These are phyloP conservation scores for Netelia fuscicornis DNA, from an alignment of 2,888 invertebrate species.

Conservation along the genomic window DNA sequence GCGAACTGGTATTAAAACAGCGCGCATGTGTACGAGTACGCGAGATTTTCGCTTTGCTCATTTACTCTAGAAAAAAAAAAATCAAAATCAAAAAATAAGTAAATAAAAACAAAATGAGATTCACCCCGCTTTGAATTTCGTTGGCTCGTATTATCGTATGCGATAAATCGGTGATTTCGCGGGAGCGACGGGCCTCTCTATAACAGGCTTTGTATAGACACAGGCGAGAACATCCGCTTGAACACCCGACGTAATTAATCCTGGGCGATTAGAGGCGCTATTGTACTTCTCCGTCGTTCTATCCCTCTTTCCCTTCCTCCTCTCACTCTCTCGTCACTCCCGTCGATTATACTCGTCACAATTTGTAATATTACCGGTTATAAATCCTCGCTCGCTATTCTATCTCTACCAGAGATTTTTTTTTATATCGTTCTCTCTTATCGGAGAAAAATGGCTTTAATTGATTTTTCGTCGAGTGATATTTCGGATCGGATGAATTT, in stretches of 20 bases:
- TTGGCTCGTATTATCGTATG: constrained; percentile 39
- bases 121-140: constrained; percentile 29
- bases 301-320: no score
- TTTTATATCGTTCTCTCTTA: background rate
- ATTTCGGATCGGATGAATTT: no score
- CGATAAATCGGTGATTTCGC: constrained; percentile 47
- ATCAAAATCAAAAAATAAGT: no score
- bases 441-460: no score
- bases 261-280: constrained; percentile 58
- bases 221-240: constrained; percentile 44
- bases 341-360: constrained; percentile 57
- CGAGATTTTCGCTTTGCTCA: constrained; percentile 3
- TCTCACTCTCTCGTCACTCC: background rate
- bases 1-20: constrained; percentile 28
- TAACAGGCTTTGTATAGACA: constrained; percentile 23
- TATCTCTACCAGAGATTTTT: background rate
- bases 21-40: background rate
- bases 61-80: constrained; percentile 1
- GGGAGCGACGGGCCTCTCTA: constrained; percentile 21
- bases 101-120: background rate
- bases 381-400: background rate
- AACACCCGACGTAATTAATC: constrained; percentile 63
- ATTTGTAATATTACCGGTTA: constrained; percentile 50
- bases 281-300: constrained; percentile 33
- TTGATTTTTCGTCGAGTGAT: no score